Percentiles rank a stretch among this genome's conserved stretches.
phyloP scores from a whole-genome alignment of 35 echinoderm and acorn worm genomes.

The Ophioderma brevispina region DNA sequence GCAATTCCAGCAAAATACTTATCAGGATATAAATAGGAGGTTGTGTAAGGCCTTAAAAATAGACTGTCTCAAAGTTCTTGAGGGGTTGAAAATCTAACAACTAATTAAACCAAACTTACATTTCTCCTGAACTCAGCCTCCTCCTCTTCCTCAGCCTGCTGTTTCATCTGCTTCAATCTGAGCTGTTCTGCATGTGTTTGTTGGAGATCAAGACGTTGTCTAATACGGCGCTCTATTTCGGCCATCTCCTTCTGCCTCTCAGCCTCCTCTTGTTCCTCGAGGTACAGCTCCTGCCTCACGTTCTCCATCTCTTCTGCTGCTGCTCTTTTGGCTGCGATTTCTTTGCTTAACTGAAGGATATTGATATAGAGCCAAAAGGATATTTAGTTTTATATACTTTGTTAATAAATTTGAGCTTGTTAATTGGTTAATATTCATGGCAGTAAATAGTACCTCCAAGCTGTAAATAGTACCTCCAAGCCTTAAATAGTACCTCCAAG shows the following conservation, averaged over 20 bases:
- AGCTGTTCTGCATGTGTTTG: slow-evolving; percentile 84
- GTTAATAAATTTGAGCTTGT: too few species aligned
- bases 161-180: slow-evolving; percentile 70
- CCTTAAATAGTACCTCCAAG: too few species aligned
- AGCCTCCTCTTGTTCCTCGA: slow-evolving; percentile 91
- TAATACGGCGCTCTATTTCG: slow-evolving; percentile 73
- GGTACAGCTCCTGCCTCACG: slow-evolving; percentile 81
- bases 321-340: slow-evolving; percentile 76
- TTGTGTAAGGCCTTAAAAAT: too few species aligned
- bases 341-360: slow-evolving; percentile 71
- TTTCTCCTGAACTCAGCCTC: slow-evolving; percentile 91
- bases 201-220: slow-evolving; percentile 89
- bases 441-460: too few species aligned
- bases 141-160: slow-evolving; percentile 63
- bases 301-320: slow-evolving; percentile 91
- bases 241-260: slow-evolving; percentile 79
- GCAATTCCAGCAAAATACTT: too few species aligned
- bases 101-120: slow-evolving; percentile 29
- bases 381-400: too few species aligned
- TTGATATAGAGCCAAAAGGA: too few species aligned
- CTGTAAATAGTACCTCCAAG: too few species aligned
- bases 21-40: too few species aligned
- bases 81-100: too few species aligned
- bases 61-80: too few species aligned
- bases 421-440: too few species aligned